phyloP scores from a whole-genome alignment of 2,797 vertebrate species.

The Manis pentadactyla region DNA sequence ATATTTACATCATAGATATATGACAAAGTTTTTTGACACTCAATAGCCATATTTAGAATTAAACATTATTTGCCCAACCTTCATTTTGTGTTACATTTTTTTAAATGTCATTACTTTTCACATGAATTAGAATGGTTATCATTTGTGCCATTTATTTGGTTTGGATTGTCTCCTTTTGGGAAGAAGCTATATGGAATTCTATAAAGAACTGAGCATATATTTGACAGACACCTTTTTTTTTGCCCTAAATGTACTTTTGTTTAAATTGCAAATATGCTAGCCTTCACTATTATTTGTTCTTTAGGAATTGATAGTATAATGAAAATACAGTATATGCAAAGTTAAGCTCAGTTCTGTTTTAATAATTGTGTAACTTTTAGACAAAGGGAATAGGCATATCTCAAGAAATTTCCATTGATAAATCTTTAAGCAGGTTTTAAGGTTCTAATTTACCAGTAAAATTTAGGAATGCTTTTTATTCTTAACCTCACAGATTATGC shows the following conservation, averaged over 20 bases:
- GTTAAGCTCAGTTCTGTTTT: not conserved
- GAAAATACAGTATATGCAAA: not conserved
- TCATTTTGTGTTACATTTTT: not conserved
- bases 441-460: not conserved
- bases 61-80: not conserved
- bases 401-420: not conserved
- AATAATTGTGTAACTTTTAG: not conserved
- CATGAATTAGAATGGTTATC: not conserved
- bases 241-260: not conserved
- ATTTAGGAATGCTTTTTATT: not conserved
- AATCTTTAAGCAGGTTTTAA: not conserved
- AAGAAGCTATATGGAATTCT: not conserved
- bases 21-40: not conserved
- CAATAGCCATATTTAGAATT: not conserved
- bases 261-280: not conserved
- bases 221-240: not conserved
- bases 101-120: not conserved
- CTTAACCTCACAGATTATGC: not conserved
- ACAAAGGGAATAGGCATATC: not conserved
- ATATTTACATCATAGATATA: not conserved
- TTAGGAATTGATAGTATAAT: not conserved
- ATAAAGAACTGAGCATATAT: not conserved
- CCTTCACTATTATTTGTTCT: not conserved
- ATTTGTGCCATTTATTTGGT: not conserved
- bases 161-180: not conserved